Percentiles rank a stretch among this genome's conserved stretches.
These are phyloP conservation scores for Labeo catla DNA, from an alignment of 2,113 vertebrate genomes.

Conservation along the genomic window DNA sequence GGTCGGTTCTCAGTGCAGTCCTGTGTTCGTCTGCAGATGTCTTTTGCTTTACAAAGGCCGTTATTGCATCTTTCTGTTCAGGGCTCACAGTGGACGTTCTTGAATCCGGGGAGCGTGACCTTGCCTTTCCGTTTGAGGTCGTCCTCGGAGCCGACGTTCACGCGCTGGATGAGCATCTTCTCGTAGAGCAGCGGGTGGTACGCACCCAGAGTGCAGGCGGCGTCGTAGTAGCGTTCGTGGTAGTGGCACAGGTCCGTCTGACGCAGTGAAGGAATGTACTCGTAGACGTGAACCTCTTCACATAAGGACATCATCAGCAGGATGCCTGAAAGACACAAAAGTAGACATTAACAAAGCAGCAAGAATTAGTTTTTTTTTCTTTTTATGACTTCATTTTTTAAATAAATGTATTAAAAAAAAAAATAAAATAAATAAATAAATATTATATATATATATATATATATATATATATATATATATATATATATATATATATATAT, in stretches of 20 bases:
- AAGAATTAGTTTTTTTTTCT: too few species aligned
- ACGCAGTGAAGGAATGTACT: constrained; percentile 93
- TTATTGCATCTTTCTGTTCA: constrained; percentile 74
- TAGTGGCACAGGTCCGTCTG: constrained; percentile 98
- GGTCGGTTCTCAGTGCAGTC: not conserved
- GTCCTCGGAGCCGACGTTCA: constrained; percentile 84
- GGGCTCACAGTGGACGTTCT: constrained; percentile 80
- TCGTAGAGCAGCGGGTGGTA: constrained; percentile 96
- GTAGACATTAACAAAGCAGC: not conserved
- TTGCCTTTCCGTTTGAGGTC: constrained; percentile 89
- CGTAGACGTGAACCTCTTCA: constrained; percentile 89
- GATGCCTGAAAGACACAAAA: constrained; percentile 81
- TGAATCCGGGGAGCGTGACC: constrained; percentile 89
- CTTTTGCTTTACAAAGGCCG: constrained; percentile 51
- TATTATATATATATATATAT: too few species aligned
- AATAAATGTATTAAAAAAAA: too few species aligned
- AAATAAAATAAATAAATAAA: too few species aligned
- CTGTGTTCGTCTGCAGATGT: not conserved
- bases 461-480: too few species aligned
- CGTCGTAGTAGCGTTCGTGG: constrained; percentile 91
- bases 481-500: too few species aligned
- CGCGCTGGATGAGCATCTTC: constrained; percentile 90
- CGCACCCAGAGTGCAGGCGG: constrained; percentile 94
- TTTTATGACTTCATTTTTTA: too few species aligned
- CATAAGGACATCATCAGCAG: constrained; percentile 97